A percentile compares a stretch with the other conserved stretches of the same genome.
These are phyloP conservation scores for Drosophila persimilis DNA, from an alignment of 1,140 invertebrate species.

Conservation along the genomic window DNA sequence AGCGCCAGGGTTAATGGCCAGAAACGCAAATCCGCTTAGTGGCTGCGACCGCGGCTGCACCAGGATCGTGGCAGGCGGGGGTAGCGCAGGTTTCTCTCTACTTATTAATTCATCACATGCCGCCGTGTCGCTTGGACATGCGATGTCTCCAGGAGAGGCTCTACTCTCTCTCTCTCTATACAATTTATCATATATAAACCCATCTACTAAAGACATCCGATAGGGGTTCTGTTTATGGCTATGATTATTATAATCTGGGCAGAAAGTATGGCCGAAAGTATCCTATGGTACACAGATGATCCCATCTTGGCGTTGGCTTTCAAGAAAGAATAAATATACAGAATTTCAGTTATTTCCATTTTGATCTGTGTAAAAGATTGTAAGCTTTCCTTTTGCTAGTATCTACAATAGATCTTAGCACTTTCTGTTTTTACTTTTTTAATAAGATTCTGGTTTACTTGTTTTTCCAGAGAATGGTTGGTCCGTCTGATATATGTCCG, in stretches of 20 bases:
- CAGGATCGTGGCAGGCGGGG: background rate
- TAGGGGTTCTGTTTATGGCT: too few species aligned
- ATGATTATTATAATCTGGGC: too few species aligned
- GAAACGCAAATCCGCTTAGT: constrained; percentile 51
- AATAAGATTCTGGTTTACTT: background rate
- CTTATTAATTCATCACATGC: constrained; percentile 43
- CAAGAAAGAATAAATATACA: too few species aligned
- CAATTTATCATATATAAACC: too few species aligned
- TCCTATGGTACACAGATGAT: too few species aligned
- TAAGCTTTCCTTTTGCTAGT: too few species aligned
- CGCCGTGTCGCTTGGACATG: background rate
- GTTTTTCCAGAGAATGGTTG: constrained; percentile 29
- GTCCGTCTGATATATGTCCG: constrained; percentile 51
- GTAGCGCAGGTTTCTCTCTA: background rate
- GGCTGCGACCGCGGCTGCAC: background rate
- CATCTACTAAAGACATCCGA: too few species aligned
- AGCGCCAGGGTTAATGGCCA: constrained; percentile 41
- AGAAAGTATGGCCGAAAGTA: too few species aligned
- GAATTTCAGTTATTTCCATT: too few species aligned
- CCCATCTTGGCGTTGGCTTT: too few species aligned
- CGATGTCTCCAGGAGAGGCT: background rate
- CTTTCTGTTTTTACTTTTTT: background rate
- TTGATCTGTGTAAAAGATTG: too few species aligned
- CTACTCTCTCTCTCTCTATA: too few species aligned
- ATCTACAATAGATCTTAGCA: constrained; percentile 14